Evolutionary conservation across 2,888 invertebrate species (phyloP).

Genomic region (Nephrotoma appendiculata): DNA sequence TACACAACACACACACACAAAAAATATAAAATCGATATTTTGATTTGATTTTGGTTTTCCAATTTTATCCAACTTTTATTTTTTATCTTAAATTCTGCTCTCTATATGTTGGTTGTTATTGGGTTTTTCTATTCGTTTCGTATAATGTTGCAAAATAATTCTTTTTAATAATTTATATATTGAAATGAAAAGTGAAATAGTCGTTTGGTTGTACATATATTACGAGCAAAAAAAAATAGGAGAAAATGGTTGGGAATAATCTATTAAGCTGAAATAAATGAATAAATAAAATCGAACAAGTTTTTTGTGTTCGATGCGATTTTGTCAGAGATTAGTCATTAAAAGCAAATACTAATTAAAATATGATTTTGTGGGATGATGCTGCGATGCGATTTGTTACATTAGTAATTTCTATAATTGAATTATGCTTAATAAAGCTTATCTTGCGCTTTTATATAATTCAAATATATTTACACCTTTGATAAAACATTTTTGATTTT

Average conservation of each 20-base stretch:
- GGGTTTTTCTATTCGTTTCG: background rate
- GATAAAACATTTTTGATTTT: too few species aligned
- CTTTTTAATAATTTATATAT: background rate
- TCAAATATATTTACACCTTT: too few species aligned
- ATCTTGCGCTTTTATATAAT: too few species aligned
- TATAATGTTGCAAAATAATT: background rate
- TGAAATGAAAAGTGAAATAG: background rate
- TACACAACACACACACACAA: background rate
- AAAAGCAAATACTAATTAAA: background rate
- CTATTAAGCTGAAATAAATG: background rate
- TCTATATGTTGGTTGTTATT: background rate
- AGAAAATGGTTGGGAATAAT: background rate
- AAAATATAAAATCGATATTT: background rate
- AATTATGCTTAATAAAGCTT: too few species aligned
- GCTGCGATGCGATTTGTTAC: too few species aligned
- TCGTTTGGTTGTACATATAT: too few species aligned
- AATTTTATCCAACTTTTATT: background rate
- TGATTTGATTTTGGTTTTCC: background rate
- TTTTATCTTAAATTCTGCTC: background rate
- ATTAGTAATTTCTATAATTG: too few species aligned
- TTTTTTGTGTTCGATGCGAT: background rate
- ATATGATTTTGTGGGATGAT: background rate
- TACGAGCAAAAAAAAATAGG: background rate
- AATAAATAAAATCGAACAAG: background rate
- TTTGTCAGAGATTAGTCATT: background rate